Evolutionary conservation across 2,797 vertebrate genomes (phyloP), one percentile per base, ranked within the genome.

Genomic region (Amniataba percoides): DNA sequence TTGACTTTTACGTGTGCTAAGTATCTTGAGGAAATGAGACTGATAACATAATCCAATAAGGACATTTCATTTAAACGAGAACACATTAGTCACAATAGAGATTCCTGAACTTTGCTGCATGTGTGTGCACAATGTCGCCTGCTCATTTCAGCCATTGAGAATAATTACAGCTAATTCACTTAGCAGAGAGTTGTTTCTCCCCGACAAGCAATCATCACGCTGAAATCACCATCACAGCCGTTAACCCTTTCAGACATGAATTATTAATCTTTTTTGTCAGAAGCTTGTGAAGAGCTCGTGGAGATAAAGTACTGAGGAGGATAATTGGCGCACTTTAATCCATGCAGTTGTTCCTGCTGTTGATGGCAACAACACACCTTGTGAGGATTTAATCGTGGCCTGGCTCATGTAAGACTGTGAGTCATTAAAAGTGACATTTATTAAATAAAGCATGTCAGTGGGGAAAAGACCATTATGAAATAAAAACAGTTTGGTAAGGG

Each of bases 101-200:
- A 65, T 77, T 69, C 7, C 3, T 43, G 14, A 71, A 53, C 60
- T 71, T 36, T 83, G 34, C 74, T 77, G 48, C 19, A 21, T 42
- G 58, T 58, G 57, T 78, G n/a, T 62, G 49, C 34, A 70, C 48
- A 51, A 61, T 70, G 69, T 68, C 39, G 65, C 69, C 71, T 49
- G 67, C 53, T 84, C 59, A 53, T 89, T 85, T 80, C 74, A 80
- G 39, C 66, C 67, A 76, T 57, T 74, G 48, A 82, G 53, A 77
- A 67, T 88, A 89, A 92, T 91, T 84, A 76, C 74, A 85, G 72
- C 59, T 84, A 84, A 82, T 85, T 84, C 68, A 78, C 60, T 88
- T 83, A 80, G 77, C 75, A 52, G 66, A 76, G 25, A 82, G 51
- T 59, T 71, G 62, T 71, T 78, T 79, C 53, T 81, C 57, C 53